These are phyloP conservation scores for Pseudochromis fuscus DNA, from an alignment of 2,797 vertebrate species.

Conservation along the genomic window DNA sequence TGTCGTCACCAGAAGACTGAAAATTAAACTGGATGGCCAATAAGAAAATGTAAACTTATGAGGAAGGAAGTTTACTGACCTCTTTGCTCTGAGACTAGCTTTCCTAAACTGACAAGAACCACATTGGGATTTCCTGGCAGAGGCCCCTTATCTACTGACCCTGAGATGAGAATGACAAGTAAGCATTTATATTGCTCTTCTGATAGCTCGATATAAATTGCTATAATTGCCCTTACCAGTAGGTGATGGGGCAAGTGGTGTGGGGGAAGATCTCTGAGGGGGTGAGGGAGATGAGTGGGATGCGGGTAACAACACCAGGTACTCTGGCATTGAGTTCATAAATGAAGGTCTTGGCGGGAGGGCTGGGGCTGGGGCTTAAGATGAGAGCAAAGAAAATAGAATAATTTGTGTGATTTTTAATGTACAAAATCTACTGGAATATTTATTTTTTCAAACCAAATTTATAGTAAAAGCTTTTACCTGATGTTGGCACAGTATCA, in stretches of 20 bases:
- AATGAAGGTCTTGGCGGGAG: slow-evolving; percentile 73
- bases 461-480: slow-evolving; percentile 41
- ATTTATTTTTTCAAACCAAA: neutral
- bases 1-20: neutral
- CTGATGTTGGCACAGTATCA: neutral
- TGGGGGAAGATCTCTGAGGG: slow-evolving; percentile 18
- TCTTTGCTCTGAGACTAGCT: slow-evolving; percentile 74
- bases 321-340: slow-evolving; percentile 67
- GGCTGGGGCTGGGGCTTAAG: slow-evolving; percentile 48
- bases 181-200: neutral
- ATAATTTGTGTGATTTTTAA: neutral
- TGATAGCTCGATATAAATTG: neutral
- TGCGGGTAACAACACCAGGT: slow-evolving; percentile 61
- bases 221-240: slow-evolving; percentile 24
- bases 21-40: slow-evolving; percentile 10
- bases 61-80: slow-evolving; percentile 62
- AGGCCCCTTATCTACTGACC: slow-evolving; percentile 47
- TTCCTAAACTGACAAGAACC: slow-evolving; percentile 80
- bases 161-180: slow-evolving; percentile 28
- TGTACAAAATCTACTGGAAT: neutral
- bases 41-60: slow-evolving; percentile 16
- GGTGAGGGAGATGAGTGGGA: slow-evolving; percentile 6
- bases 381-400: slow-evolving; percentile 22
- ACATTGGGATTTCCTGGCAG: slow-evolving; percentile 83
- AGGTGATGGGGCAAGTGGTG: neutral